Base-by-base conservation (phyloP, 1,140 invertebrate species). In the Drosophila funebris region DNA sequence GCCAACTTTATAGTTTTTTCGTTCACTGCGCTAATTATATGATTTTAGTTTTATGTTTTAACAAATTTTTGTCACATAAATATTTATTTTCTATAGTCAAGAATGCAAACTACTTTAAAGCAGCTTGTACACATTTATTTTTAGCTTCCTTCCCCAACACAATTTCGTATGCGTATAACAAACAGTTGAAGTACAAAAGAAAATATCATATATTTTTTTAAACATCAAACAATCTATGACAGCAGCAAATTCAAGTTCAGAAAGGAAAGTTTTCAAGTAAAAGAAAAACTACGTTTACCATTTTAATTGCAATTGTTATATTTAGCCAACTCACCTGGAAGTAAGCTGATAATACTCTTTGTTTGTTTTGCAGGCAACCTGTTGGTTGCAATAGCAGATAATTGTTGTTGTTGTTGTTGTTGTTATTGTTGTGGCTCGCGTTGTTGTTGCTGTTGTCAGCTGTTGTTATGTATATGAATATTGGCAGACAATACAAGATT, bases 281-380 rank as follows among this genome's bases (percentile, higher is more conserved):
- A 5, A 11, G 14, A 4, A 52, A 52, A 33, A 52, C 7, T 18
- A 16, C n/a, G 29, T 48, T 48, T 14, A 48, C 33, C 37, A 33
- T 54, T 36, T 54, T 13, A 54, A 29, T 48, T 14, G 44, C 22
- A 48, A 31, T 33, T 16, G 14, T 4, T 11, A 44, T 31, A 14
- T 16, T 27, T 22, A 37, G 14, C 0, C 0, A 11, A 73, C 80
- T 85, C 56, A 84, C 80, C 80, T 44, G 29, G 16, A 44, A 24
- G n/a, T 5, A 13, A 24, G 18, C 46, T 27, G 46, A 41, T 66
- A 58, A 52, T 22, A 33, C 20, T 39, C 22, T 57, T 50, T 52
- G 39, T 41, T 50, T n/a, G n/a, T 11, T 11, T 31, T 39, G 18
- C 18, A 43, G 74, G 54, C 74, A 87, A 85, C 82, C 77, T 85